Evolutionary conservation across 2,888 invertebrate genomes (phyloP), one percentile per base, ranked within the genome.

Genomic region (Acronicta leporina): DNA sequence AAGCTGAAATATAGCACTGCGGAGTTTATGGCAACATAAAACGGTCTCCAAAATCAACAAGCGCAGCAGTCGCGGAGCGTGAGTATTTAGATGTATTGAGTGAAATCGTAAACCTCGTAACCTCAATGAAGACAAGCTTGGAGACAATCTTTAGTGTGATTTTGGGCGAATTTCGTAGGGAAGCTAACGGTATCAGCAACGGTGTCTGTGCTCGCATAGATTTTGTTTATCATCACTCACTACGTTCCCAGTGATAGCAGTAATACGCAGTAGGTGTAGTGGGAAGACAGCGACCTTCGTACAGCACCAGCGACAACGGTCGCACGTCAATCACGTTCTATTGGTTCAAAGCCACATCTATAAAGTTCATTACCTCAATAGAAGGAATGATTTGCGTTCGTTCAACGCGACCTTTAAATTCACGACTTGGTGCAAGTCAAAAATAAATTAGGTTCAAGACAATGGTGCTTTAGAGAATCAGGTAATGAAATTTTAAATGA

Each of bases 331-430:
- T 92, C 90, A 86, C 81, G 81, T 85, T 90, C 87, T 88, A 93
- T 92, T 89, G 86, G 90, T 90, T 91, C 92, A 92, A 92, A 92
- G 92, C 86, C 92, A 91, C 87, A 88, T 91, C 88, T 86, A 90
- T 91, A 90, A 88, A 90, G 89, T 91, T 91, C 88, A 89, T 88
- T 89, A 90, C 81, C 85, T 88, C 85, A 87, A 88, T 88, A 80
- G 85, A 83, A 81, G 68, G 75, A 83, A 80, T 79, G 77, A 86
- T 87, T 86, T 85, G 81, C 79, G 81, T 82, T 75, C 70, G 78
- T 73, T 75, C 75, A 78, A 75, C 65, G 71, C 77, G 83, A 81
- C 84, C 85, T 87, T 83, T 75, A 75, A 75, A 73, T 73, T 75
- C 72, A 68, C 54, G 50, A 41, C 55, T 57, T 73, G 73, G 69